Evolutionary conservation across 2,888 invertebrate species (phyloP).

Genomic region (Hydraecia micacea): DNA sequence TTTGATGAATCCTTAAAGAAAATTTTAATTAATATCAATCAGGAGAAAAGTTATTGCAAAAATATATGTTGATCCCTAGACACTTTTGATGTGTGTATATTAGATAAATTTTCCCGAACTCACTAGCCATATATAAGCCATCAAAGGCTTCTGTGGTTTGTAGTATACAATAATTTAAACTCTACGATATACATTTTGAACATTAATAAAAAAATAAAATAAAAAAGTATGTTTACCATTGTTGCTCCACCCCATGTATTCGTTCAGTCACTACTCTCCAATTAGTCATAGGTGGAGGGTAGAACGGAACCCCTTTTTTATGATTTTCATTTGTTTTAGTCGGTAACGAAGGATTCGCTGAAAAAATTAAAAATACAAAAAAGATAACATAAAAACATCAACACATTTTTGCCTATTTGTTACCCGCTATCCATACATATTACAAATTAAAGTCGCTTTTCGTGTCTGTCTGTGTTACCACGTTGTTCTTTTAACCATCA

Average conservation of each 20-base stretch:
- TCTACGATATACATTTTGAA: no score
- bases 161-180: no score
- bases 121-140: no score
- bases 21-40: no score
- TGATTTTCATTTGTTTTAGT: conserved; percentile 16
- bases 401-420: neutral
- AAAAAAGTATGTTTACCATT: neutral
- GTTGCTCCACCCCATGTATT: conserved; percentile 26
- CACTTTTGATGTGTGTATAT: no score
- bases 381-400: no score
- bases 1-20: no score
- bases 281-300: conserved; percentile 29
- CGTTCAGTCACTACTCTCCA: conserved; percentile 23
- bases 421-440: neutral
- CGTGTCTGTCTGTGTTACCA: neutral
- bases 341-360: neutral
- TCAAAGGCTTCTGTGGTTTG: no score
- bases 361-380: neutral
- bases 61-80: no score
- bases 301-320: neutral
- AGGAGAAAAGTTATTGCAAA: no score
- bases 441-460: neutral
- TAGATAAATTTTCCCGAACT: no score
- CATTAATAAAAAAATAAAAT: no score
- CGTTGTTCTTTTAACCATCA: neutral